A percentile compares a stretch with the other conserved stretches of the same genome.
phyloP scores from a whole-genome alignment of 35 echinoderm and acorn worm genomes.

The Acanthaster planci region DNA sequence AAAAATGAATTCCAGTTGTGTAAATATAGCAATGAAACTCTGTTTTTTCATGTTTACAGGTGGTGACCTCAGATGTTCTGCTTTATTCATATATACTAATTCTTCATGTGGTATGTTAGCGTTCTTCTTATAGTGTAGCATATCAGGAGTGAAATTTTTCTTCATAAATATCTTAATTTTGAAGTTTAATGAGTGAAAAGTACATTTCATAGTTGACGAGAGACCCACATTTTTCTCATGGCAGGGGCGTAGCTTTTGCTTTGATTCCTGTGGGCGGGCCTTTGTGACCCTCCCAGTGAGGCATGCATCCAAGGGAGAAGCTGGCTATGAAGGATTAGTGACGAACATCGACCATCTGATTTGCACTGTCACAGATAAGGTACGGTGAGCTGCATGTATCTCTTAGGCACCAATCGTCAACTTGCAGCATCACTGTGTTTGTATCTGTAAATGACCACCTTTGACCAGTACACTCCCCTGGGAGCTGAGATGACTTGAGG shows the following conservation, averaged over 20 bases:
- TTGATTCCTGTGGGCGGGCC: conserved; percentile 84
- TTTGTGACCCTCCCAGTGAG: conserved; percentile 77
- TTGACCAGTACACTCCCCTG: no score
- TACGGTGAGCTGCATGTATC: background rate
- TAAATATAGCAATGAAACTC: no score
- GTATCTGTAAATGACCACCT: no score
- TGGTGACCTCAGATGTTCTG: conserved; percentile 88
- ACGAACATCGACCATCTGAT: conserved; percentile 78
- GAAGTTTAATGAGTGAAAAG: background rate
- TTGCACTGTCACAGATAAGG: conserved; percentile 76
- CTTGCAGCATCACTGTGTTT: no score
- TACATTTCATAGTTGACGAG: background rate
- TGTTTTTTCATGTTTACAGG: conserved; percentile 51
- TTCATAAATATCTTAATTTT: no score
- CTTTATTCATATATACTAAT: conserved; percentile 71
- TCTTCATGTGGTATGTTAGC: conserved; percentile 72
- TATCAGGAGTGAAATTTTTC: no score
- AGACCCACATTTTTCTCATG: background rate
- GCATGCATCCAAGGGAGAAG: conserved; percentile 24
- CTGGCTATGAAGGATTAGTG: conserved; percentile 69
- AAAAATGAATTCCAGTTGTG: no score
- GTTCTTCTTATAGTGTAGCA: background rate
- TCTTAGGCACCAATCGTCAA: no score
- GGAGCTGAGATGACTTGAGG: no score
- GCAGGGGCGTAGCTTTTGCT: conserved; percentile 80